Conservation (phyloP, 2,797 vertebrate genomes). For the Syngnathus rostellatus region DNA sequence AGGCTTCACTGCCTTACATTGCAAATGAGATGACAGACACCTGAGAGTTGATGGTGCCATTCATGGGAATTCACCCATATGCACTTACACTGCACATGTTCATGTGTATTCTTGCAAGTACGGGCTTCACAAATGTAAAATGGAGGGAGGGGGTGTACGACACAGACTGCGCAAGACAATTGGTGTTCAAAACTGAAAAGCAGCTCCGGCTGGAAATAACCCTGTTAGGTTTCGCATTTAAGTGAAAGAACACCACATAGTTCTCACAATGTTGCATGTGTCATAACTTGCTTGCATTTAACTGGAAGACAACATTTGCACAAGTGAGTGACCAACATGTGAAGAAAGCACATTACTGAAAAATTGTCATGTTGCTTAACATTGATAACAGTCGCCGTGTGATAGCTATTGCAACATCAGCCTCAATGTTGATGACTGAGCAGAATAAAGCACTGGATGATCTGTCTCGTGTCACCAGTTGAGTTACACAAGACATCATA, state of each 20-base stretch:
- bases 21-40: neutral
- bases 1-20: neutral
- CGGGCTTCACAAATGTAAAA: neutral
- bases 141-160: slow-evolving; percentile 4
- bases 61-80: slow-evolving; percentile 14
- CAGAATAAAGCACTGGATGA: neutral
- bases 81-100: slow-evolving; percentile 2
- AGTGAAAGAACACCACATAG: slow-evolving; percentile 9
- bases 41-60: neutral
- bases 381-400: neutral
- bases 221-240: slow-evolving; percentile 12
- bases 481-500: neutral
- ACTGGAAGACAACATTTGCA: neutral
- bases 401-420: neutral
- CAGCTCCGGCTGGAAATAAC: neutral
- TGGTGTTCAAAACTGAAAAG: slow-evolving; percentile 12
- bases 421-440: neutral
- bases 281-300: slow-evolving; percentile 7
- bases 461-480: neutral
- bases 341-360: neutral
- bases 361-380: neutral
- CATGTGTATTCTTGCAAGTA: neutral
- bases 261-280: slow-evolving; percentile 27
- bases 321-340: neutral
- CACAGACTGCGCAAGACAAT: slow-evolving; percentile 5